Percentiles rank a stretch among this genome's conserved stretches.
Evolutionary conservation across 2,113 vertebrate species (phyloP).

Genomic region (Dolichallabes microphthalmus): DNA sequence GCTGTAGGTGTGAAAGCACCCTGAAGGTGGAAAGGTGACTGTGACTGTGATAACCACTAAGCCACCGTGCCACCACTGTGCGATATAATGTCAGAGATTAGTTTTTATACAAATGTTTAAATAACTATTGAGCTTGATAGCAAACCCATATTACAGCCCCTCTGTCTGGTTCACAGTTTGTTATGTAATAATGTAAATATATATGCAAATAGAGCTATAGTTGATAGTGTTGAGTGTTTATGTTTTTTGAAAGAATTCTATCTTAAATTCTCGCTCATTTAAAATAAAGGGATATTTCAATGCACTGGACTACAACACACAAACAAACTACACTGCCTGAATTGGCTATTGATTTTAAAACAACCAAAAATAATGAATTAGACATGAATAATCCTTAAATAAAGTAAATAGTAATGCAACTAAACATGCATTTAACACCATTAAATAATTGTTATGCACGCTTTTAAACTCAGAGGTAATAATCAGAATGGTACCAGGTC

Average conservation of each 20-base stretch:
- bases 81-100: background rate
- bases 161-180: background rate
- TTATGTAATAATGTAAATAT: no score
- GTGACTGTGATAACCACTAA: no score
- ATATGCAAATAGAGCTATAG: background rate
- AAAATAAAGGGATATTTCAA: background rate
- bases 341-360: background rate
- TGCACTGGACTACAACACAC: background rate
- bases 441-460: background rate
- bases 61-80: no score
- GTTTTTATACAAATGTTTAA: background rate
- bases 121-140: background rate
- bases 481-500: background rate
- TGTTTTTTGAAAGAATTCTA: no score
- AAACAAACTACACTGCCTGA: background rate
- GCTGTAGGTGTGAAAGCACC: no score
- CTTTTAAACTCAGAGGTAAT: background rate
- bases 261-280: no score
- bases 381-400: background rate
- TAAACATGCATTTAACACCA: background rate
- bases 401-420: background rate
- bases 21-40: no score
- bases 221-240: background rate
- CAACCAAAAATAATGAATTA: background rate
- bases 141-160: background rate